A percentile compares a stretch with the other conserved stretches of the same genome.
These are phyloP conservation scores for Chalcis sispes DNA, from an alignment of 2,888 invertebrate genomes.

Conservation along the genomic window DNA sequence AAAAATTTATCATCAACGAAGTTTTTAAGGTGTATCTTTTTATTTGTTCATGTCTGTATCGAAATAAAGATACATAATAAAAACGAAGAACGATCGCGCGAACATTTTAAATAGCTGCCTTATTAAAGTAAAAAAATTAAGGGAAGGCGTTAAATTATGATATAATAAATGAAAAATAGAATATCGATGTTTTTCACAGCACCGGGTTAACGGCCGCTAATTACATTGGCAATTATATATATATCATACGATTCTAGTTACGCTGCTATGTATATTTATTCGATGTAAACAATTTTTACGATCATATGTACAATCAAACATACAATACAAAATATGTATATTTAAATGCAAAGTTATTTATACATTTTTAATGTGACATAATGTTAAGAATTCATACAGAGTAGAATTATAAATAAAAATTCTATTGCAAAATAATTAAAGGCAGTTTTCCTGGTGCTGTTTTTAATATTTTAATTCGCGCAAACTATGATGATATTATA, in stretches of 20 bases:
- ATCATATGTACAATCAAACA: constrained; percentile 46
- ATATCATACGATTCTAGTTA: constrained; percentile 8
- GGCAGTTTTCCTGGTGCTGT: constrained; percentile 33
- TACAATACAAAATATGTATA: constrained; percentile 41
- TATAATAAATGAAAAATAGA: constrained; percentile 22
- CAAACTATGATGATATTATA: constrained; percentile 30
- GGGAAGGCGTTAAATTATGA: constrained; percentile 39
- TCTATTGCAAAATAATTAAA: constrained; percentile 35
- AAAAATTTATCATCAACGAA: too few relatives aligned
- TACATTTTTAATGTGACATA: constrained; percentile 52
- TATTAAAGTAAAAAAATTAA: constrained; percentile 49
- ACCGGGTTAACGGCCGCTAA: constrained; percentile 39
- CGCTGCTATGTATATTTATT: constrained; percentile 37
- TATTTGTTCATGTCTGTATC: constrained; percentile 37
- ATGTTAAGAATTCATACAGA: constrained; percentile 33
- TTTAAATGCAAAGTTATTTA: constrained; percentile 39
- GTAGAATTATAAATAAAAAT: constrained; percentile 16
- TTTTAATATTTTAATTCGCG: constrained; percentile 40
- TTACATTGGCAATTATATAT: constrained; percentile 2
- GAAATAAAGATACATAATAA: constrained; percentile 1
- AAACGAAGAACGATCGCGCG: constrained; percentile 43
- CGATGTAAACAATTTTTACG: constrained; percentile 44
- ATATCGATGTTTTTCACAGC: constrained; percentile 39
- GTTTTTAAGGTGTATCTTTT: too few relatives aligned
- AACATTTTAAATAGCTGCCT: constrained; percentile 53